A percentile compares a stretch with the other conserved stretches of the same genome.
Conservation (phyloP, 2,888 invertebrate genomes). For the Ceraclea dissimilis region DNA sequence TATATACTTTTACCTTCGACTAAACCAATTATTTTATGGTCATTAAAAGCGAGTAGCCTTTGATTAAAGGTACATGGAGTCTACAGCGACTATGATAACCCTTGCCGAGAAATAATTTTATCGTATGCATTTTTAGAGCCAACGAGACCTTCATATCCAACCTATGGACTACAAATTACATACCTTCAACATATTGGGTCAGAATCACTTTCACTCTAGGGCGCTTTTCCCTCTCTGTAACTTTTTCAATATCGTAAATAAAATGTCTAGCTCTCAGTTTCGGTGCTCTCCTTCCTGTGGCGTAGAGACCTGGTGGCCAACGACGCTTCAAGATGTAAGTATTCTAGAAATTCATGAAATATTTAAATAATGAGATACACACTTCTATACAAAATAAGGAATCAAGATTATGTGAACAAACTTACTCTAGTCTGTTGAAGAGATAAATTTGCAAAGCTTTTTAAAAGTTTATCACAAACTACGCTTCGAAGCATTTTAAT, state of each 20-base stretch:
- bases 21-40: too few species aligned
- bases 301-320: slow-evolving; percentile 50
- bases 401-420: background rate
- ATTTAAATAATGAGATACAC: background rate
- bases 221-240: slow-evolving; percentile 47
- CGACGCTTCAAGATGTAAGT: slow-evolving; percentile 66
- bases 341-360: slow-evolving; percentile 48
- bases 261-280: slow-evolving; percentile 55
- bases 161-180: slow-evolving; percentile 15
- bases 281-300: slow-evolving; percentile 46
- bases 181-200: slow-evolving; percentile 62
- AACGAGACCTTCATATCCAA: too few species aligned
- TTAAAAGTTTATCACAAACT: background rate
- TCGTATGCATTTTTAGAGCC: too few species aligned
- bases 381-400: too few species aligned
- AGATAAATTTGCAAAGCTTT: background rate
- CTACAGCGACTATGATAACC: too few species aligned
- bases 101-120: too few species aligned
- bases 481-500: background rate
- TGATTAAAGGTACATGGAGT: too few species aligned
- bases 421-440: slow-evolving; percentile 17
- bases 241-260: slow-evolving; percentile 67
- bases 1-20: too few species aligned
- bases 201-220: slow-evolving; percentile 60
- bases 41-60: too few species aligned